These are phyloP conservation scores for Gila robusta DNA, from an alignment of 2,797 vertebrate species.

Conservation along the genomic window DNA sequence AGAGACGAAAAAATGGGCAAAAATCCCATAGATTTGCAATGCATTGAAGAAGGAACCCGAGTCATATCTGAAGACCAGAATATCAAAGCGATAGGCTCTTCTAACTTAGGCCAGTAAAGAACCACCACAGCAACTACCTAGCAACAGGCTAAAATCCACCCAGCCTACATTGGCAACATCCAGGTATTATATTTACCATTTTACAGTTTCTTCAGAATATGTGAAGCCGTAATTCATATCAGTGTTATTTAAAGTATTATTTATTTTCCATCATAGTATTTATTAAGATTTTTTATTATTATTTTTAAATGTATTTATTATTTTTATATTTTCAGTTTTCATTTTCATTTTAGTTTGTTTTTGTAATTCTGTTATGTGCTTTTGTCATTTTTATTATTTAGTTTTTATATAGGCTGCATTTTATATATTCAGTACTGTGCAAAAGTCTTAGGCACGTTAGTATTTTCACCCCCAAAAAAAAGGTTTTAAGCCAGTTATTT, in stretches of 20 bases:
- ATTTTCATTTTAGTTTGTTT: too few relatives aligned
- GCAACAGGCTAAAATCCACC: neutral
- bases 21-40: neutral
- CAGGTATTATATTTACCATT: neutral
- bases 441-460: too few relatives aligned
- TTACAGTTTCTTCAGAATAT: neutral
- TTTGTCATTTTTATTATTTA: too few relatives aligned
- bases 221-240: neutral
- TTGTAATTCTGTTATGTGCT: too few relatives aligned
- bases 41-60: neutral
- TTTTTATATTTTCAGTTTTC: too few relatives aligned
- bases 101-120: neutral
- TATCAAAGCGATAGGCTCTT: neutral
- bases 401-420: too few relatives aligned
- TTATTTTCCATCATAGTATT: neutral
- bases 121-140: neutral
- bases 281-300: neutral
- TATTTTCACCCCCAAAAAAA: too few relatives aligned
- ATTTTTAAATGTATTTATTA: too few relatives aligned
- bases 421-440: too few relatives aligned
- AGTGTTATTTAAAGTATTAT: neutral
- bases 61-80: neutral
- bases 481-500: too few relatives aligned
- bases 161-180: neutral
- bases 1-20: neutral